Evolutionary conservation across 1,140 invertebrate genomes (phyloP).

Genomic region (Portunus trituberculatus): DNA sequence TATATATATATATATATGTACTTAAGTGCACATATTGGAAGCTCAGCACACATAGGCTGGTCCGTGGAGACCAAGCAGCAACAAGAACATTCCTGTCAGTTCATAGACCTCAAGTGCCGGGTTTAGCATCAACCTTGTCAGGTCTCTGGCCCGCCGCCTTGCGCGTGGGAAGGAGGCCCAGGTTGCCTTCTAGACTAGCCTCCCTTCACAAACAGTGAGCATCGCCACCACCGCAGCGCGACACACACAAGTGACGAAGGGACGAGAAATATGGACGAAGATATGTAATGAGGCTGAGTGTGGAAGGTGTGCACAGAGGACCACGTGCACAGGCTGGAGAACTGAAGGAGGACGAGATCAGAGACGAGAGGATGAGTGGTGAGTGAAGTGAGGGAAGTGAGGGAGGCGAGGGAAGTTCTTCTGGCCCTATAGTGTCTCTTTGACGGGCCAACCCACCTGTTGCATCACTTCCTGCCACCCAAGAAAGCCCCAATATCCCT

Average conservation of each 20-base stretch:
- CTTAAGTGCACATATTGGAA: not conserved
- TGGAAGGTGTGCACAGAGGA: no score
- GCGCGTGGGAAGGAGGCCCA: conserved; percentile 1
- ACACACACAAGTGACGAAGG: not conserved
- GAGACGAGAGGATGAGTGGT: not conserved
- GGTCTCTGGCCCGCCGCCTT: not conserved
- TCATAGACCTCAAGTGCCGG: not conserved
- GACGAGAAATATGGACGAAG: not conserved
- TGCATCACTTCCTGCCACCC: not conserved
- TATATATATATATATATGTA: conserved; percentile 39
- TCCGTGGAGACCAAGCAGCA: not conserved
- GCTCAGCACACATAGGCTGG: not conserved
- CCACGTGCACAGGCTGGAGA: no score
- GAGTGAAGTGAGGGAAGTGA: not conserved
- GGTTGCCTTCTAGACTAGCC: not conserved
- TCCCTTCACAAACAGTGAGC: no score
- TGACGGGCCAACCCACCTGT: not conserved
- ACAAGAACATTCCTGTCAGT: not conserved
- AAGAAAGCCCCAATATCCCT: not conserved
- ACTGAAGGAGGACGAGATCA: not conserved
- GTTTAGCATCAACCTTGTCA: conserved; percentile 19
- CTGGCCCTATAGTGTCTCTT: not conserved
- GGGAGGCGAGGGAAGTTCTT: not conserved
- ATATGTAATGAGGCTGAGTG: not conserved
- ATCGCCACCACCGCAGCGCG: no score